Percentiles rank a stretch among this genome's conserved stretches.
Conservation (phyloP, 2,113 vertebrate species). For the Neogobius melanostomus region DNA sequence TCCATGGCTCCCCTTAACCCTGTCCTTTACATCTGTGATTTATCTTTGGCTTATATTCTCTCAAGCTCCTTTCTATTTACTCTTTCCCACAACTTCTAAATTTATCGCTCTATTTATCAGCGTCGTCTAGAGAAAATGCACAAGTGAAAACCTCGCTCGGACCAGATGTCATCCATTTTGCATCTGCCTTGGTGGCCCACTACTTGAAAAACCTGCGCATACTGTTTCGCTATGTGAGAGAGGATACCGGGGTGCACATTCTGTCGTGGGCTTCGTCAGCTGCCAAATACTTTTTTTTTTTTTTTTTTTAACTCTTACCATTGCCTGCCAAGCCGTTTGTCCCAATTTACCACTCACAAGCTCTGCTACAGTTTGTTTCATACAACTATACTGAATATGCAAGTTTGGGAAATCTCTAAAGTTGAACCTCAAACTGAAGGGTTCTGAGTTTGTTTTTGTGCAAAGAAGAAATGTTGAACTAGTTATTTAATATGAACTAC, state of each 20-base stretch:
- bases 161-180: slow-evolving; percentile 51
- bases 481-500: no score
- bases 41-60: slow-evolving; percentile 26
- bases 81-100: slow-evolving; percentile 23
- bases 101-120: slow-evolving; percentile 31
- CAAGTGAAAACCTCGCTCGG: slow-evolving; percentile 22
- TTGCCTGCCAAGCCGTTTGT: slow-evolving; percentile 64
- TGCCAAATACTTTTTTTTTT: slow-evolving; percentile 69
- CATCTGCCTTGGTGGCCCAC: slow-evolving; percentile 42
- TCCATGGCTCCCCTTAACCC: slow-evolving; percentile 31
- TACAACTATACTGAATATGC: background rate
- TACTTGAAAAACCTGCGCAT: slow-evolving; percentile 24
- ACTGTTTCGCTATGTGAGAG: slow-evolving; percentile 22
- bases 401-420: slow-evolving; percentile 3
- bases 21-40: slow-evolving; percentile 13
- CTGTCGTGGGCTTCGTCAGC: slow-evolving; percentile 33
- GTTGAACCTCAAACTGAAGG: slow-evolving; percentile 7
- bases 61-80: slow-evolving; percentile 28
- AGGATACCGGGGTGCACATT: slow-evolving; percentile 34
- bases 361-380: slow-evolving; percentile 40
- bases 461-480: no score
- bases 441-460: background rate
- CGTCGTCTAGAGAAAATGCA: slow-evolving; percentile 32
- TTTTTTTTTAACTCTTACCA: slow-evolving; percentile 36
- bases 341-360: slow-evolving; percentile 61